Evolutionary conservation across 2,797 vertebrate species (phyloP).

Genomic region (Ptychobarbus kaznakovi): DNA sequence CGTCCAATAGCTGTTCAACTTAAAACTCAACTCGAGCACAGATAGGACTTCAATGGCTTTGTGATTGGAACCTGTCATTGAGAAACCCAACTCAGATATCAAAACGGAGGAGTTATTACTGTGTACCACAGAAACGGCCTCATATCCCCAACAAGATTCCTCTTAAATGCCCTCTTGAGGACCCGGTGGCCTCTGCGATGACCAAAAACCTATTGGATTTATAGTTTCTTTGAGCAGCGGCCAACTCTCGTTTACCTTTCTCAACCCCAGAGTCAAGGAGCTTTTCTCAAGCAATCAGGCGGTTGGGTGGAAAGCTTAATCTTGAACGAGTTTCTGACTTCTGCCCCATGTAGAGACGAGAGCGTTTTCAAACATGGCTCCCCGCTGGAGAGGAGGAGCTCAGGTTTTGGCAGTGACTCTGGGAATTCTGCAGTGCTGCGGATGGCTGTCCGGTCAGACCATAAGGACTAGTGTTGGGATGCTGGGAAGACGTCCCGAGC

Average conservation of each 20-base stretch:
- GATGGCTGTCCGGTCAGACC: slow-evolving; percentile 66
- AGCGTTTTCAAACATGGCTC: slow-evolving; percentile 71
- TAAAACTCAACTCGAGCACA: neutral
- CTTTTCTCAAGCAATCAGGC: slow-evolving; percentile 11
- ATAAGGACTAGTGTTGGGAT: slow-evolving; percentile 76
- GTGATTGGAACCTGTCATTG: neutral
- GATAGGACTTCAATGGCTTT: neutral
- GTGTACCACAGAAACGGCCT: neutral
- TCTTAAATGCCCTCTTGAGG: slow-evolving; percentile 35
- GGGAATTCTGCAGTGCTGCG: slow-evolving; percentile 70
- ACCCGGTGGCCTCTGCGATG: slow-evolving; percentile 27
- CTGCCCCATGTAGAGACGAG: slow-evolving; percentile 71
- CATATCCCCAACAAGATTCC: neutral
- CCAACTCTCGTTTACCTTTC: neutral
- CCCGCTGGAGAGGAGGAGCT: slow-evolving; percentile 66
- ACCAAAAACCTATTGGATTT: slow-evolving; percentile 44
- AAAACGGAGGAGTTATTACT: neutral
- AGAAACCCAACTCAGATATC: slow-evolving; percentile 6
- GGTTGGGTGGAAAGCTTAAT: slow-evolving; percentile 38
- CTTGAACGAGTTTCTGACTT: slow-evolving; percentile 51
- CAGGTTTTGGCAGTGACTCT: slow-evolving; percentile 68
- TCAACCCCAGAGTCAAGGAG: slow-evolving; percentile 22
- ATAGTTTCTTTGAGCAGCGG: slow-evolving; percentile 22
- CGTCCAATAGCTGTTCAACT: neutral
- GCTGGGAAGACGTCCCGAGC: slow-evolving; percentile 63